Evolutionary conservation across 2,797 vertebrate genomes (phyloP), one percentile per base, ranked within the genome.

Genomic region (Rhynchotus rufescens): DNA sequence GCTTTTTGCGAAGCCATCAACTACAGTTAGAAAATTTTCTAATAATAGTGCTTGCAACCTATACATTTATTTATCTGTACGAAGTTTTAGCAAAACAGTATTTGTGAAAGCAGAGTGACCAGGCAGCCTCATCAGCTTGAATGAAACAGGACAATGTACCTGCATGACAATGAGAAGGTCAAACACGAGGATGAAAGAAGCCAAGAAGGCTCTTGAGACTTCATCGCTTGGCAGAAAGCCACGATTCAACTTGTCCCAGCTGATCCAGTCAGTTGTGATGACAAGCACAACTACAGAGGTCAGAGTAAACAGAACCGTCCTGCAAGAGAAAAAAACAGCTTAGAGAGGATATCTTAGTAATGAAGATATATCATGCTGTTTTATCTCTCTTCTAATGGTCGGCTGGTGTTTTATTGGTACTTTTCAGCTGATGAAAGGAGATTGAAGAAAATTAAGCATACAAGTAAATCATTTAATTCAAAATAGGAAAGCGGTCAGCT

Each of bases 121-220:
- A 77, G 54, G 56, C 79, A 88, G 69, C 32, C 81, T 92, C 74
- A 45, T 65, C 13, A 82, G 74, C 40, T 66, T 59, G 38, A 90
- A 80, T 23, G 61, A 88, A 94, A 94, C 25, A 80, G 77, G 71
- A 84, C 52, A 94, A 56, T 38, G 34, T 98, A 99, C 99, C 99
- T 99, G 99, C 99, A 99, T 99, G 96, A 99, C 98, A 97, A 99
- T 99, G 95, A 99, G 99, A 94, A 99, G 99, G 98, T 99, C 99
- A 98, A 99, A 99, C 92, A 99, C 99, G 97, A 99, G 97, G 97
- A 99, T 99, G 98, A 99, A 99, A 93, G 99, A 99, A 96, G 99
- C 99, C 84, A 99, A 98, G 96, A 99, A 99, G 44, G 99, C 99
- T 97, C 99, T 98, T 86, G 99, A 99, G 97, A 99, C 98, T 96